Conservation (phyloP, 2,113 vertebrate genomes). For the Platycercus adscitus region DNA sequence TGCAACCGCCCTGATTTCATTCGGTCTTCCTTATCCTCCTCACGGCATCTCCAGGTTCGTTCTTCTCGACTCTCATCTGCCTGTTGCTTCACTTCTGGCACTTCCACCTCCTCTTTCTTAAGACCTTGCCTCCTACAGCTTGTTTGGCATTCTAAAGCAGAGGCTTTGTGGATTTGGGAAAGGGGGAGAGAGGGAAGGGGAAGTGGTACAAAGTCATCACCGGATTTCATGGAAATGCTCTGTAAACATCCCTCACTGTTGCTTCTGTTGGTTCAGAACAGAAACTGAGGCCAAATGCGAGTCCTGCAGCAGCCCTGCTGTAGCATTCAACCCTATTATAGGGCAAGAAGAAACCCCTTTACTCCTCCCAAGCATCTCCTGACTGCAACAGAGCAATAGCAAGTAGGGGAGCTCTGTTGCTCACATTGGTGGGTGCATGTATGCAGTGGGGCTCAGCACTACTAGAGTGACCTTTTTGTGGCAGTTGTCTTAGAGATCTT, state of each 20-base stretch:
- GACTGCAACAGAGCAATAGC: background rate
- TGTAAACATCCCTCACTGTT: background rate
- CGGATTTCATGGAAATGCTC: background rate
- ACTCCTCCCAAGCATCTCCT: background rate
- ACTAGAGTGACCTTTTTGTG: background rate
- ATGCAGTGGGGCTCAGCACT: background rate
- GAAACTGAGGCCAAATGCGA: background rate
- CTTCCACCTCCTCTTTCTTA: background rate
- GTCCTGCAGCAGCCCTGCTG: background rate
- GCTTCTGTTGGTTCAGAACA: too few relatives aligned
- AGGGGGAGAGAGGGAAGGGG: background rate
- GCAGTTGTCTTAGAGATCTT: background rate
- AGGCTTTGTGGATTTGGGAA: background rate
- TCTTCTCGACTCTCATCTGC: background rate
- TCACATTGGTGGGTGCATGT: accelerated
- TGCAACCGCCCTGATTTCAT: background rate
- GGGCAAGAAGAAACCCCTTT: too few relatives aligned
- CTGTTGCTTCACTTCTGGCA: background rate
- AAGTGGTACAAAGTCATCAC: background rate
- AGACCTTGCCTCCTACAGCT: background rate
- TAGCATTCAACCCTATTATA: background rate
- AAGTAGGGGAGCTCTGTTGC: background rate
- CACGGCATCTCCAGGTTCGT: background rate
- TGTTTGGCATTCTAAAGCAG: background rate
- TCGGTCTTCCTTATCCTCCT: background rate